phyloP scores from a whole-genome alignment of 2,797 vertebrate species.

The Natrix natrix region DNA sequence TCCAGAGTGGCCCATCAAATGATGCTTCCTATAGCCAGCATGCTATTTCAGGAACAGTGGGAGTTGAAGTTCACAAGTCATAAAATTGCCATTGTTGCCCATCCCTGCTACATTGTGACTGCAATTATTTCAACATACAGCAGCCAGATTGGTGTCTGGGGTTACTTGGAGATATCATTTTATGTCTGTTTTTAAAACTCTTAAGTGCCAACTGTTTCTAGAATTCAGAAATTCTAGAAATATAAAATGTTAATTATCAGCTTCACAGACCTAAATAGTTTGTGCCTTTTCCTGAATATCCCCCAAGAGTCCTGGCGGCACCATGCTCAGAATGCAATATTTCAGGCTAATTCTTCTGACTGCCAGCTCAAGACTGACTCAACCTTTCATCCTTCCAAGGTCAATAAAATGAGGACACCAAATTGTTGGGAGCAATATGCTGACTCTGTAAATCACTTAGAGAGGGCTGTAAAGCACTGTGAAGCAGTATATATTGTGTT shows the following conservation, averaged over 20 bases:
- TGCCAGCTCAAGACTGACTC: not conserved
- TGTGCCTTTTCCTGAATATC: not conserved
- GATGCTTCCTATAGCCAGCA: not conserved
- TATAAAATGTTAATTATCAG: not conserved
- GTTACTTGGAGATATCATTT: not conserved
- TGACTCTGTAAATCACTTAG: not conserved
- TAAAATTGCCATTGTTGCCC: not conserved
- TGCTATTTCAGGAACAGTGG: not conserved
- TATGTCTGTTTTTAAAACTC: not conserved
- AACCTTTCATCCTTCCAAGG: not conserved
- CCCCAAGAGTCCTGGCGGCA: not conserved
- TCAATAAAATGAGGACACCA: not conserved
- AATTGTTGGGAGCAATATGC: not conserved
- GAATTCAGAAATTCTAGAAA: not conserved
- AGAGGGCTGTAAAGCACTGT: not conserved
- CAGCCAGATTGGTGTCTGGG: not conserved
- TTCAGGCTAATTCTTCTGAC: not conserved
- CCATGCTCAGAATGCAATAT: not conserved
- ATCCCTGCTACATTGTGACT: not conserved
- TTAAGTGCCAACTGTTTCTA: not conserved
- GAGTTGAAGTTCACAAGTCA: not conserved
- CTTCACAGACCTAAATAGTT: not conserved
- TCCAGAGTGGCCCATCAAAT: not conserved
- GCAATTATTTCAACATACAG: not conserved
- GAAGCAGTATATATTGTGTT: not conserved